Conservation (phyloP, 1,140 invertebrate species). For the Diuraphis noxia region DNA sequence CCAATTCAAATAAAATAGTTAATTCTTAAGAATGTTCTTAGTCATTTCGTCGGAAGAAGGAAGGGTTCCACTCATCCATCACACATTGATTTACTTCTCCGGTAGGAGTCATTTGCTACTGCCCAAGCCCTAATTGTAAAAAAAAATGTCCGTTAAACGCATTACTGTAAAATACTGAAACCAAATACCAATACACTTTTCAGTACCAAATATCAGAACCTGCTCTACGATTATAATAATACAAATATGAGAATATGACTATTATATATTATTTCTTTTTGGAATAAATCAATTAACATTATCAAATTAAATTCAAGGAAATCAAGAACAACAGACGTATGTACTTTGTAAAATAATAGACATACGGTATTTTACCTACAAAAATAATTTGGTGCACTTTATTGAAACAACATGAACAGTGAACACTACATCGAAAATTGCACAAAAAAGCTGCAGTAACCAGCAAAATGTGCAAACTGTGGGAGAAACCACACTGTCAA, state of each 20-base stretch:
- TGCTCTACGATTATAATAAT: neutral
- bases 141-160: neutral
- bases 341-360: neutral
- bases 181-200: neutral
- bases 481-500: too few relatives aligned
- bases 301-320: neutral
- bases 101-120: too few relatives aligned
- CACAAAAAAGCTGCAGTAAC: too few relatives aligned
- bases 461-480: too few relatives aligned
- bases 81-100: too few relatives aligned
- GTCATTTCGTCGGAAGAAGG: neutral
- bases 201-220: neutral
- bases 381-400: neutral
- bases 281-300: neutral
- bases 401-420: too few relatives aligned
- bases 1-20: neutral
- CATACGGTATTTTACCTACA: neutral
- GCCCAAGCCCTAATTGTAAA: neutral
- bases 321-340: neutral
- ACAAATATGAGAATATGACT: neutral
- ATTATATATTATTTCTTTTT: neutral
- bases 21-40: neutral
- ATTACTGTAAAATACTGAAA: neutral
- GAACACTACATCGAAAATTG: too few relatives aligned
- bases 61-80: too few relatives aligned